Evolutionary conservation across 2,888 invertebrate species (phyloP).

Genomic region (Charanyca ferruginea): DNA sequence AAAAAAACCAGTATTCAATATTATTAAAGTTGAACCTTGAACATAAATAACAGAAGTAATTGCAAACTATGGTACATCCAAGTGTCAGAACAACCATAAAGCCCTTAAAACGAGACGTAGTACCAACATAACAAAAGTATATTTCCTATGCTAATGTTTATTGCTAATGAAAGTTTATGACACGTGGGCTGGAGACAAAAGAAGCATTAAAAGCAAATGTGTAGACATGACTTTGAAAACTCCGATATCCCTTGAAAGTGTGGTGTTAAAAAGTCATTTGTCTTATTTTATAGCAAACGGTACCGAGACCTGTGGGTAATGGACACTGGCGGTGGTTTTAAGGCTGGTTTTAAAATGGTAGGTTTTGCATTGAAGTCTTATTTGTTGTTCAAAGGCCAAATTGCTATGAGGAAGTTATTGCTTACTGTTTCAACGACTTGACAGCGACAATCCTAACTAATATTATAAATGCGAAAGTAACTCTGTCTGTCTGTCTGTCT

Average conservation of each 20-base stretch:
- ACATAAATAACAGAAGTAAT: neutral
- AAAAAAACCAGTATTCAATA: too few species aligned
- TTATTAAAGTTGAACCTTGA: neutral
- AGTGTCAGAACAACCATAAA: conserved; percentile 5
- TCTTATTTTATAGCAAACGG: conserved; percentile 44
- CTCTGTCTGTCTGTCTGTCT: too few species aligned
- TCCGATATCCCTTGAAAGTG: conserved; percentile 23
- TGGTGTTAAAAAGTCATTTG: conserved; percentile 35
- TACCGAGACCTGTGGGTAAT: neutral
- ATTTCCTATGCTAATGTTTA: conserved; percentile 55
- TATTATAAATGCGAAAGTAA: too few species aligned
- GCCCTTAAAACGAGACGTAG: conserved; percentile 20
- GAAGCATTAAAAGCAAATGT: conserved; percentile 34
- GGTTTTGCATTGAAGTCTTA: neutral
- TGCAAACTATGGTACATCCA: neutral
- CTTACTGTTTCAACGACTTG: neutral
- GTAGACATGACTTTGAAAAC: conserved; percentile 45
- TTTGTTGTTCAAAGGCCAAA: neutral
- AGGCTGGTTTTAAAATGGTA: conserved; percentile 7
- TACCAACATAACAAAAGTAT: conserved; percentile 47
- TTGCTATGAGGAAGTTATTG: neutral
- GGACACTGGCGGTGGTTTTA: neutral
- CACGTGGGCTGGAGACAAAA: conserved; percentile 42
- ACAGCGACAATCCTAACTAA: too few species aligned
- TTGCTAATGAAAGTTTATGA: conserved; percentile 56